Base-by-base conservation (phyloP, 1,140 invertebrate species). In the Bombus affinis region DNA sequence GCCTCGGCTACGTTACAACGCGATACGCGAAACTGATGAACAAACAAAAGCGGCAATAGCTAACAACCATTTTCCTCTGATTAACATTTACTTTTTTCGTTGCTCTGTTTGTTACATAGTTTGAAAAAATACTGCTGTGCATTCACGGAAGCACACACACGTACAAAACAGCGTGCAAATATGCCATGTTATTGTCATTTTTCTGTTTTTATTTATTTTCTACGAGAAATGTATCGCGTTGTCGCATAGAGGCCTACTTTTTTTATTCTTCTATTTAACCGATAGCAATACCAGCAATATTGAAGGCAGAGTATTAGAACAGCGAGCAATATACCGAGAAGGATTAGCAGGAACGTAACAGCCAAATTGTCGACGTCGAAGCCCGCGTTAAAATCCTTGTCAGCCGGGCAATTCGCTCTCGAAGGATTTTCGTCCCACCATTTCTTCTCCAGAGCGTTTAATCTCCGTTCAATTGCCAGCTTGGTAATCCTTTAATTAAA, bases 291-390 rank as follows among this genome's bases (percentile, higher is more conserved):
- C 96, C 98, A 99, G 97, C 98, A 99, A 92, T 99, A 99, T 94
- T 99, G 98, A 70, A 98, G 97, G 0, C 97, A 97, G 15, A 99
- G 95, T 0, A 98, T 99, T 53, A 99, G 94, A 89, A 98, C 98
- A 12, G 98, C 98, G 91, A 99, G 95, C 0, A 97, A 97, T 74
- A 99, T 98, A 0, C 98, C 98, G 81, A 98, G 98, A 90, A 99
- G 98, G 85, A 99, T 99, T 0, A 99, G 98, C 77, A 99, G 98
- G 92, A 99, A 99, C 0, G 99, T 98, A 2, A 98, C 99, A 66
- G 98, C 98, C 86, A 99, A 99, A 94, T 99, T 99, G 89, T 98
- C 97, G 88, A 99, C 99, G 83, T 98, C 98, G 91, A 99, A 99
- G 44, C 99, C 98, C 91, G 99, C 98, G 25, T 97, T 98, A 94